These are phyloP conservation scores for Caenorhabditis plicata DNA, from an alignment of 2,888 invertebrate genomes.

Conservation along the genomic window DNA sequence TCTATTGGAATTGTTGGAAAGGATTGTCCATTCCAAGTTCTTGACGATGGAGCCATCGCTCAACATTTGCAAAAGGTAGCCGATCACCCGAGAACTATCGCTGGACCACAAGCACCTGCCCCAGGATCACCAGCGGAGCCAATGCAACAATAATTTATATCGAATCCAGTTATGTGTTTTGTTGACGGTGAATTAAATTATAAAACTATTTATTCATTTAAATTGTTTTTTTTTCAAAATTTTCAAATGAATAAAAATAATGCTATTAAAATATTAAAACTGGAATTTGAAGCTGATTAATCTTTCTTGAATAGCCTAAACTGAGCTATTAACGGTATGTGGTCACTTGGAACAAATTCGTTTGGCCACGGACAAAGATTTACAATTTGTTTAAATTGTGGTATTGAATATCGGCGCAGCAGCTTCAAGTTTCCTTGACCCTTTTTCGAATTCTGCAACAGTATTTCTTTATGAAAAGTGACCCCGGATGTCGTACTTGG, in stretches of 20 bases:
- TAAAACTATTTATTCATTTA: not conserved
- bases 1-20: conserved; percentile 90
- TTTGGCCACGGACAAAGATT: conserved; percentile 37
- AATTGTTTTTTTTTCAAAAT: not conserved
- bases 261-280: not conserved
- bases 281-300: not conserved
- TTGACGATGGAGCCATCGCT: conserved; percentile 31
- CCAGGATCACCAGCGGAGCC: conserved; percentile 11
- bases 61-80: conserved; percentile 34
- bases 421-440: not conserved
- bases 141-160: conserved; percentile 11
- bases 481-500: not conserved
- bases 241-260: too few species aligned
- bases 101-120: conserved; percentile 13
- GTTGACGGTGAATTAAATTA: not conserved
- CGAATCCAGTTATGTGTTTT: conserved; percentile 1
- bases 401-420: not conserved
- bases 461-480: not conserved
- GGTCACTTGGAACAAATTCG: conserved; percentile 40
- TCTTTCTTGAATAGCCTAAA: conserved; percentile 12
- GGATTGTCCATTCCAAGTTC: conserved; percentile 73
- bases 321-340: conserved; percentile 41
- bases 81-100: conserved; percentile 34
- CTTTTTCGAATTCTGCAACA: not conserved
- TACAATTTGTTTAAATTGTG: not conserved